Conservation (phyloP, 1,140 invertebrate genomes). For the Helicoverpa armigera region DNA sequence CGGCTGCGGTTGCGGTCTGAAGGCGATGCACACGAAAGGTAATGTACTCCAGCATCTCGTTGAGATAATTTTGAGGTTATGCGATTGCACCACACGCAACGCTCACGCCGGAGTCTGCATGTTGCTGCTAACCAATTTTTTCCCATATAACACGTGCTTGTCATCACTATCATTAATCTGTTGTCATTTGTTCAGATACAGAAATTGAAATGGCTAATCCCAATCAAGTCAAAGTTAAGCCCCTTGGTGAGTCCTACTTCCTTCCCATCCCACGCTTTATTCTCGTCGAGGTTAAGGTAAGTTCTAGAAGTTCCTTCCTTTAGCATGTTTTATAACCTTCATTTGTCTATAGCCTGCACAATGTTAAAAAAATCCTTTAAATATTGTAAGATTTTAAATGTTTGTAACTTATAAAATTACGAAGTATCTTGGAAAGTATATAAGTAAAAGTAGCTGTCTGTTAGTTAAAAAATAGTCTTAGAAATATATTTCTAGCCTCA, state of each 20-base stretch:
- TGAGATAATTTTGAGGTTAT: constrained; percentile 74
- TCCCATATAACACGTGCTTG: background rate
- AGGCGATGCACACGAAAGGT: constrained; percentile 91
- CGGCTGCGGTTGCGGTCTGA: constrained; percentile 88
- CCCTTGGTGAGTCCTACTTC: constrained; percentile 73
- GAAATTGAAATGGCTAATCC: constrained; percentile 58
- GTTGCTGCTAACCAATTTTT: background rate
- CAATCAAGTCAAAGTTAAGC: constrained; percentile 62
- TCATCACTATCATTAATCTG: background rate
- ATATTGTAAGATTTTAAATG: too few relatives aligned
- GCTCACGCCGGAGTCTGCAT: constrained; percentile 16
- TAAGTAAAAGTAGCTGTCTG: too few relatives aligned
- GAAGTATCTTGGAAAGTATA: too few relatives aligned
- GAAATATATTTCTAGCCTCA: too few relatives aligned
- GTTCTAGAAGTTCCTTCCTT: background rate
- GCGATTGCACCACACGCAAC: constrained; percentile 72
- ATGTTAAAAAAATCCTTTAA: too few relatives aligned
- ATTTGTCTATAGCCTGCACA: too few relatives aligned
- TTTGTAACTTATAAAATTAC: too few relatives aligned
- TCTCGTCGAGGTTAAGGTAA: background rate
- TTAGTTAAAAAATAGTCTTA: too few relatives aligned
- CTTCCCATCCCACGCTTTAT: constrained; percentile 9
- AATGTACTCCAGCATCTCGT: constrained; percentile 53
- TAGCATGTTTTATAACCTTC: too few relatives aligned
- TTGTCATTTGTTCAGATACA: constrained; percentile 59